A percentile compares a stretch with the other conserved stretches of the same genome.
phyloP scores from a whole-genome alignment of 2,113 vertebrate species.

The Oreochromis aureus region DNA sequence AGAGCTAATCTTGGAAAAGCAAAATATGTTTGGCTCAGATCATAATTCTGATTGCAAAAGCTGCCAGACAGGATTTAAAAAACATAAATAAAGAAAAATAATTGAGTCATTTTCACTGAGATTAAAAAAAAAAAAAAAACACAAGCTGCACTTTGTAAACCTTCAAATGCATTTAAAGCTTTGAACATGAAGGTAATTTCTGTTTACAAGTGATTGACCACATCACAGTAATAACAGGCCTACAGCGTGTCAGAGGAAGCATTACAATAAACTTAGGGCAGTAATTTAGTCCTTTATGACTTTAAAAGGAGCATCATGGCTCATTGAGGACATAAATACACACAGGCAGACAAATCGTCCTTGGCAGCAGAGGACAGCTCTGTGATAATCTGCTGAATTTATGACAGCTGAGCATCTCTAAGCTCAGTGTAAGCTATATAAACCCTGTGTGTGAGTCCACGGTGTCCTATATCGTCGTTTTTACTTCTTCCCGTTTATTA shows the following conservation, averaged over 20 bases:
- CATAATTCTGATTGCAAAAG: background rate
- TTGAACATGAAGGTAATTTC: background rate
- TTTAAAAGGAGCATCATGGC: background rate
- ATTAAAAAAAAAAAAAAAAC: background rate
- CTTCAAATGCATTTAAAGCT: background rate
- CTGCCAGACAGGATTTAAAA: background rate
- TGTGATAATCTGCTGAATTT: conserved; percentile 38
- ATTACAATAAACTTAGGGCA: background rate
- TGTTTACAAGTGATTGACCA: background rate
- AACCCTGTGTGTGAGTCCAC: background rate
- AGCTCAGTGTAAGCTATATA: background rate
- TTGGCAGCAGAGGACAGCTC: conserved; percentile 23
- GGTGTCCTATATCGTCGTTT: background rate
- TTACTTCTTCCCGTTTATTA: background rate
- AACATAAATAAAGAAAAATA: background rate
- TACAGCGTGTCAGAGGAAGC: background rate
- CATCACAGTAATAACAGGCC: background rate
- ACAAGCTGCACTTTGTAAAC: background rate
- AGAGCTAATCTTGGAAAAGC: background rate
- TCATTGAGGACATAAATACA: background rate
- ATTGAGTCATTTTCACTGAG: background rate
- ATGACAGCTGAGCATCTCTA: conserved; percentile 33
- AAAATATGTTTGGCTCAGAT: background rate
- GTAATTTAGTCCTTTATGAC: background rate
- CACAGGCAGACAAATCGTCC: background rate